A percentile compares a stretch with the other conserved stretches of the same genome.
Conservation (phyloP, 2,113 vertebrate species). For the Cacatua alba region DNA sequence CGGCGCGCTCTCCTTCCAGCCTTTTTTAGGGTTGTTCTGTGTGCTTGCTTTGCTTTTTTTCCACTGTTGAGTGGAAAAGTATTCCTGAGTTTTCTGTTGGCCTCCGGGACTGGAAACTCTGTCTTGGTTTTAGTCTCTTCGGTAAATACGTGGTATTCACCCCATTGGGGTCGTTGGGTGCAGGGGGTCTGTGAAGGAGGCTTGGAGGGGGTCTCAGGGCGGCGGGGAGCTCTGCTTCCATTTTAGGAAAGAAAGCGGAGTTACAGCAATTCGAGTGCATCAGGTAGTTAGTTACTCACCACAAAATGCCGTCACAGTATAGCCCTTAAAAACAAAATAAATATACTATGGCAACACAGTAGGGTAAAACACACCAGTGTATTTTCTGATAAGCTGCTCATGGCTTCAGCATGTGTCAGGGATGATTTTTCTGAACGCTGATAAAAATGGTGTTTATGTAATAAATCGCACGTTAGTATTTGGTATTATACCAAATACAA, state of each 20-base stretch:
- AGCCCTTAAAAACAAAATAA: not conserved
- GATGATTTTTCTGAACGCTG: not conserved
- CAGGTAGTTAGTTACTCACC: not conserved
- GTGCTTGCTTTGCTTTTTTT: not conserved
- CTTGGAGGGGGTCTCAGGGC: not conserved
- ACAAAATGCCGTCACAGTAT: not conserved
- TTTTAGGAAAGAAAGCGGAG: conserved; percentile 34
- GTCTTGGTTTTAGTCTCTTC: not conserved
- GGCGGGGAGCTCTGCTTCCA: conserved; percentile 7
- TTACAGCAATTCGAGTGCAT: not conserved
- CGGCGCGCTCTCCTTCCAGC: not conserved
- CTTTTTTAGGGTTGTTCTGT: not conserved
- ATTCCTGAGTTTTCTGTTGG: not conserved
- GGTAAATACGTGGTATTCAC: rapidly evolving
- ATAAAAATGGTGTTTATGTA: not conserved
- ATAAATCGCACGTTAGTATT: not conserved
- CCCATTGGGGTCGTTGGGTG: rapidly evolving
- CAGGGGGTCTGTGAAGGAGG: not conserved
- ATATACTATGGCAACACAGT: not conserved
- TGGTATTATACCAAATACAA: too few relatives aligned
- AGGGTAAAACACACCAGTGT: rapidly evolving
- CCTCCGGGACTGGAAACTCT: not conserved
- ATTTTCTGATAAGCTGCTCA: not conserved
- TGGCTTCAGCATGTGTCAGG: not conserved
- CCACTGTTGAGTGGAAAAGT: not conserved